These are phyloP conservation scores for Nannoperca obscura DNA, from an alignment of 2,797 vertebrate genomes.

Conservation along the genomic window DNA sequence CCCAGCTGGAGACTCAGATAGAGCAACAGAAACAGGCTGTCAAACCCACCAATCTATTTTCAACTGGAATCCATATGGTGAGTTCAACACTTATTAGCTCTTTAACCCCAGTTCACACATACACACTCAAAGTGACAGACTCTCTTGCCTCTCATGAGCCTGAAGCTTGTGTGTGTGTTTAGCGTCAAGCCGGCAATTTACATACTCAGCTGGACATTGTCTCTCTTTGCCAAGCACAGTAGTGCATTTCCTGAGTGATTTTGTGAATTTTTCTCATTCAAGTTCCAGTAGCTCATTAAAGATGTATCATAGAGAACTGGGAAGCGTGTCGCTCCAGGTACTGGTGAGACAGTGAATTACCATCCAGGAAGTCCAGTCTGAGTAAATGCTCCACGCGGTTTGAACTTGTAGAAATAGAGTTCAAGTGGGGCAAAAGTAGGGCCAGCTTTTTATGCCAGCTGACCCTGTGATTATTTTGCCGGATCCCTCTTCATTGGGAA, in stretches of 20 bases:
- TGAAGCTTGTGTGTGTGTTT: background rate
- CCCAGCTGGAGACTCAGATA: slow-evolving; percentile 92
- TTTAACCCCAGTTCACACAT: background rate
- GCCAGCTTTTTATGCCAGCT: background rate
- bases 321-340: background rate
- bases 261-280: background rate
- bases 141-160: background rate
- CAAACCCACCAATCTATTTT: slow-evolving; percentile 93
- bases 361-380: background rate
- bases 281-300: background rate
- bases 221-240: background rate
- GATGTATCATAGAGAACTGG: background rate
- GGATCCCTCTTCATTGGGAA: background rate
- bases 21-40: slow-evolving; percentile 92
- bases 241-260: background rate
- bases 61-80: slow-evolving; percentile 97
- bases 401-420: background rate
- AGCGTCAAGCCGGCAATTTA: background rate
- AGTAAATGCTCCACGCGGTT: background rate
- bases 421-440: background rate
- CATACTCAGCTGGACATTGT: background rate
- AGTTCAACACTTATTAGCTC: slow-evolving; percentile 63
- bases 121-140: background rate
- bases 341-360: background rate
- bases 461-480: background rate